phyloP scores from a whole-genome alignment of 2,888 invertebrate genomes.

The Noctua comes region DNA sequence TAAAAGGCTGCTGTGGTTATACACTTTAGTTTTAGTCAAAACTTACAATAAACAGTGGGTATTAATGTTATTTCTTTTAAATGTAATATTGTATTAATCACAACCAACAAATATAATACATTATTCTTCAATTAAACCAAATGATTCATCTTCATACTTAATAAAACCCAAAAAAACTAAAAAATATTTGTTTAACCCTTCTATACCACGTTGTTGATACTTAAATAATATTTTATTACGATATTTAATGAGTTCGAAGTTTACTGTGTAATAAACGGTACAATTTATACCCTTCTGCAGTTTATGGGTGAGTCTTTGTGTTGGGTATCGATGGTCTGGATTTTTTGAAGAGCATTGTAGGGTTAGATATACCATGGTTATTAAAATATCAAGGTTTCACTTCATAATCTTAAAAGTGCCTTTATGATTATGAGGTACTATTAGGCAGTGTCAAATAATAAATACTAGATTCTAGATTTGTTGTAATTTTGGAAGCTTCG shows the following conservation, averaged over 20 bases:
- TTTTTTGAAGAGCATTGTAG: slow-evolving; percentile 50
- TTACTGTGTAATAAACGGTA: slow-evolving; percentile 65
- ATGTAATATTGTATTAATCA: background rate
- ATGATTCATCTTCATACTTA: slow-evolving; percentile 22
- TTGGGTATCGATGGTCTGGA: slow-evolving; percentile 52
- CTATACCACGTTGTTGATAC: slow-evolving; percentile 70
- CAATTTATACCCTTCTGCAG: slow-evolving; percentile 65
- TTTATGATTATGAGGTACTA: too few relatives aligned
- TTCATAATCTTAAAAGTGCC: background rate
- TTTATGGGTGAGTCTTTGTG: slow-evolving; percentile 76
- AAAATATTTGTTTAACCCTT: slow-evolving; percentile 62
- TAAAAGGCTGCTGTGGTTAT: background rate
- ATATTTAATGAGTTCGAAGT: slow-evolving; percentile 83
- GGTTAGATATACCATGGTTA: slow-evolving; percentile 53
- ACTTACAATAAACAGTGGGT: background rate
- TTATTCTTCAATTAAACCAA: slow-evolving; percentile 9
- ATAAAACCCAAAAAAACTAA: slow-evolving; percentile 9
- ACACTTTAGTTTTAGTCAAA: background rate
- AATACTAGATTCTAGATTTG: too few relatives aligned
- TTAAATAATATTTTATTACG: slow-evolving; percentile 80
- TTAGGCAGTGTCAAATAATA: too few relatives aligned
- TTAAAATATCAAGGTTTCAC: background rate
- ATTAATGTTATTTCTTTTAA: background rate
- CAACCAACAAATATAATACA: background rate
- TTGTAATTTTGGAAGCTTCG: too few relatives aligned